Conservation (phyloP, 2,113 vertebrate genomes). For the Speoplatyrhinus poulsoni region DNA sequence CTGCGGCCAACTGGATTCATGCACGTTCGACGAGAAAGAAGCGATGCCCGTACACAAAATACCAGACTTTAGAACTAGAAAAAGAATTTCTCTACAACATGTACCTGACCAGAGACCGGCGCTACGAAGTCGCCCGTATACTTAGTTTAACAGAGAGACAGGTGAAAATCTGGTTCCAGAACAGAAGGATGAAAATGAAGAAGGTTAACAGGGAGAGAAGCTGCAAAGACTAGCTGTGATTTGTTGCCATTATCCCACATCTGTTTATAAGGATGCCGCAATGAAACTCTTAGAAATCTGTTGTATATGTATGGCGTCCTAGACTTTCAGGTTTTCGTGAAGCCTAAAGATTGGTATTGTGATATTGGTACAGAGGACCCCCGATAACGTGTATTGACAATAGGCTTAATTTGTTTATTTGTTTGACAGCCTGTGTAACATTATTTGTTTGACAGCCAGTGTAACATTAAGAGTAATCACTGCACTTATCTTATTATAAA, state of each 20-base stretch:
- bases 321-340: not conserved
- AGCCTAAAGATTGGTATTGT: slow-evolving; percentile 13
- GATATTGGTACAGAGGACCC: not conserved
- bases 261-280: not conserved
- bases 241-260: not conserved
- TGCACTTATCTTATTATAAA: not conserved
- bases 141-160: slow-evolving; percentile 97
- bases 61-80: slow-evolving; percentile 97
- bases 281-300: slow-evolving; percentile 6
- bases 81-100: slow-evolving; percentile 99
- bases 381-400: not conserved
- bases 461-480: slow-evolving; percentile 3
- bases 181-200: slow-evolving; percentile 99
- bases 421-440: not conserved
- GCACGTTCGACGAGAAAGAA: slow-evolving; percentile 97
- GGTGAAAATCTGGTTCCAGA: slow-evolving; percentile 99
- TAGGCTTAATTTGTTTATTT: not conserved
- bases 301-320: slow-evolving; percentile 8
- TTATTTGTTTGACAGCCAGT: not conserved
- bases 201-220: slow-evolving; percentile 96
- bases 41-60: slow-evolving; percentile 97
- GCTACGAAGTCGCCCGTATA: slow-evolving; percentile 96
- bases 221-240: slow-evolving; percentile 83
- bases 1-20: slow-evolving; percentile 98
- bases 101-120: slow-evolving; percentile 96